These are phyloP conservation scores for Liodrosophila aerea DNA, from an alignment of 2,888 invertebrate genomes.

Conservation along the genomic window DNA sequence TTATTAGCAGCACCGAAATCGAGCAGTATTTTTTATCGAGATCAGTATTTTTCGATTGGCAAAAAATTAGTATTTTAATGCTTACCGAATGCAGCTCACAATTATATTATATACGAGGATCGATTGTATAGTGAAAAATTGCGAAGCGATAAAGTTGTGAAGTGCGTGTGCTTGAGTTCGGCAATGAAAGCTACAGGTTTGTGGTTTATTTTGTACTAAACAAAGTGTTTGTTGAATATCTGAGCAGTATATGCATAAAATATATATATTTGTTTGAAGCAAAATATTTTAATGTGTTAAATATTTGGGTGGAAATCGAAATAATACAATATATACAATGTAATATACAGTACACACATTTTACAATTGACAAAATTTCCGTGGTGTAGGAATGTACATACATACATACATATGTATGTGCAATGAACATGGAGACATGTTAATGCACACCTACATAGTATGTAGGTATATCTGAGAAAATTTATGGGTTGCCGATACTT, in stretches of 20 bases:
- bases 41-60: too few relatives aligned
- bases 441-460: neutral
- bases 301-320: neutral
- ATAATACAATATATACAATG: constrained; percentile 3
- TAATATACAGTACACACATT: constrained; percentile 1
- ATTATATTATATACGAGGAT: constrained; percentile 36
- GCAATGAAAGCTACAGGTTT: constrained; percentile 55
- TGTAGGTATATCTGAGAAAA: constrained; percentile 18
- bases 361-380: too few relatives aligned
- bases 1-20: too few relatives aligned
- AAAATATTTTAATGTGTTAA: too few relatives aligned
- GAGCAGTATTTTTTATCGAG: too few relatives aligned
- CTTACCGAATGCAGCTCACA: too few relatives aligned
- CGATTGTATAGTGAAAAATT: constrained; percentile 48
- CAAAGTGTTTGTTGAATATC: neutral
- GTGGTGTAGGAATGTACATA: neutral
- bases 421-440: too few relatives aligned
- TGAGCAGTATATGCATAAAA: neutral
- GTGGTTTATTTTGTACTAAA: constrained; percentile 25
- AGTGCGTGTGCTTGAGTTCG: constrained; percentile 53
- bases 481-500: constrained; percentile 34
- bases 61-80: too few relatives aligned
- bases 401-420: neutral
- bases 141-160: constrained; percentile 42
- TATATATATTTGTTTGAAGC: too few relatives aligned